Evolutionary conservation across 2,888 invertebrate species (phyloP), one percentile per base, ranked within the genome.

Genomic region (Tiphia femorata): DNA sequence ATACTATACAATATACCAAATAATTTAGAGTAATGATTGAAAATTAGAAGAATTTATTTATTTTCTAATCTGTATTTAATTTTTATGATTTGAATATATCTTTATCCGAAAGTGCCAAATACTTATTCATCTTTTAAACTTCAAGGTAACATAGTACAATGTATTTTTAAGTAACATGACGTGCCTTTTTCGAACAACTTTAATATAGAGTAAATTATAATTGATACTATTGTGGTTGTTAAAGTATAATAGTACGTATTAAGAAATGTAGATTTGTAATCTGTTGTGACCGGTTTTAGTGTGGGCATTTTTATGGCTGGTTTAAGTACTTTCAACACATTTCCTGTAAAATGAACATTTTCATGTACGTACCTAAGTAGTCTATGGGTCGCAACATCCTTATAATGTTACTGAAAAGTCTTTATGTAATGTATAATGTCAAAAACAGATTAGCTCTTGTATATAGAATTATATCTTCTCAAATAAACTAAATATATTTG

Each of bases 301-400:
- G 33, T 44, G 51, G 25, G 49, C 47, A 52, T 50, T 43, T 50
- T 44, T 53, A 47, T 48, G 53, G 50, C 51, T 65, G 60, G 67
- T 61, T 56, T 23, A 64, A 54, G 50, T 67, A 63, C 55, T 66
- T 66, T 50, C 51, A 59, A 47, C 4, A 30, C 30, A 44, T 30
- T 12, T 17, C 8, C 25, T 43, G 19, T 30, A 29, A 6, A 62
- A 57, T 14, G 23, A 53, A 63, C 43, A 58, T 49, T 53, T 52
- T 19, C 27, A 46, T 64, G 59, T 68, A n/a, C n/a, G n/a, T n/a
- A 67, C 57, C 59, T 59, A 62, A 68, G 49, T 59, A 62, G 50
- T 30, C 53, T 47, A 49, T 60, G 58, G 40, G 49, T 7, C 19
- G 21, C 30, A 59, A 49, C 49, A 46, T 49, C 20, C 7, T 35